These are phyloP conservation scores for Hyposmocoma kahamanoa DNA, from an alignment of 1,140 invertebrate genomes.

Conservation along the genomic window DNA sequence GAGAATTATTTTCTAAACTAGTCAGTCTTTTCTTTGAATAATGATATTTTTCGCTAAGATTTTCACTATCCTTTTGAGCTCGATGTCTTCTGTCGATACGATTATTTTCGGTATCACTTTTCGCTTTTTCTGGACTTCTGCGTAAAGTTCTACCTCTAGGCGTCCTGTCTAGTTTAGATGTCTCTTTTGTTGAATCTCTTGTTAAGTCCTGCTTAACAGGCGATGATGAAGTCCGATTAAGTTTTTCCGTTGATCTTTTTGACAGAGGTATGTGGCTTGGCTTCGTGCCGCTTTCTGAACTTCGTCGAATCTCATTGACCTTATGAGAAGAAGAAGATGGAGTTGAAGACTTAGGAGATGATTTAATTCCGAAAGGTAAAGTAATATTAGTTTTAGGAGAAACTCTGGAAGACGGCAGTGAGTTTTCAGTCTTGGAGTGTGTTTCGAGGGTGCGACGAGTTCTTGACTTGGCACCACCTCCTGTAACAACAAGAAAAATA, in stretches of 20 bases:
- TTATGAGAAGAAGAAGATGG: constrained; percentile 16
- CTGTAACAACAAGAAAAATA: constrained; percentile 61
- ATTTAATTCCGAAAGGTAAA: constrained; percentile 51
- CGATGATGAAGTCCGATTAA: constrained; percentile 38
- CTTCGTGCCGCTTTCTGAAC: constrained; percentile 43
- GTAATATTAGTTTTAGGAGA: constrained; percentile 53
- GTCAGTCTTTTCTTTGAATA: constrained; percentile 72
- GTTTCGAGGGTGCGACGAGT: constrained; percentile 53
- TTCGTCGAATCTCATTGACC: constrained; percentile 45
- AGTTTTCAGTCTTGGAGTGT: constrained; percentile 55
- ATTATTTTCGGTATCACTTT: constrained; percentile 54
- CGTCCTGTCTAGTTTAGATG: constrained; percentile 47
- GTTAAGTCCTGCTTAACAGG: constrained; percentile 48
- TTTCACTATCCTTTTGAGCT: constrained; percentile 67
- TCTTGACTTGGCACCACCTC: constrained; percentile 45
- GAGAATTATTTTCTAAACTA: constrained; percentile 69
- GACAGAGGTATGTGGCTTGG: constrained; percentile 63
- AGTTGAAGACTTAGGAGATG: constrained; percentile 23
- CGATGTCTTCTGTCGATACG: constrained; percentile 56
- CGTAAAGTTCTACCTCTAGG: constrained; percentile 32
- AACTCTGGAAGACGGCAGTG: constrained; percentile 61
- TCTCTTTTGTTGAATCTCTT: constrained; percentile 35
- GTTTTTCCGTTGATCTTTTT: constrained; percentile 48
- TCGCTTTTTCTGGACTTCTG: constrained; percentile 57
- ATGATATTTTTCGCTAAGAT: constrained; percentile 67